Percentiles rank a stretch among this genome's conserved stretches.
Evolutionary conservation across 2,888 invertebrate species (phyloP).

Genomic region (Tenthredo scrophulariae): DNA sequence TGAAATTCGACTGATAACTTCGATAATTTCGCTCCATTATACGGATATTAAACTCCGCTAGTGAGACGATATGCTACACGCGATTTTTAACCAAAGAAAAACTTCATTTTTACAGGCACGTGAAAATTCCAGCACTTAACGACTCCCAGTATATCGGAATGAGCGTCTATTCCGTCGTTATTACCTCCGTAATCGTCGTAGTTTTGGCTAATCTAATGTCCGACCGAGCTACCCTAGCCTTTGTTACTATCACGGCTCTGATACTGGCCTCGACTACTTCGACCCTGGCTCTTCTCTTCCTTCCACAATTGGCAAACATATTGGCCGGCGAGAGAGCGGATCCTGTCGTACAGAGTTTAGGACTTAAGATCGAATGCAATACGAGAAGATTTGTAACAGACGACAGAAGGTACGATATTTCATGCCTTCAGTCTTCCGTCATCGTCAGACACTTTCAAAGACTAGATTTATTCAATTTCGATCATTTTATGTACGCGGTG

Average conservation of each 20-base stretch:
- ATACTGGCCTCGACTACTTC: constrained; percentile 93
- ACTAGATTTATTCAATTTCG: not conserved
- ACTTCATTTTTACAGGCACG: constrained; percentile 81
- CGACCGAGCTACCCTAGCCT: constrained; percentile 89
- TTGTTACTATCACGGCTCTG: constrained; percentile 89
- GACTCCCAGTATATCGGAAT: constrained; percentile 97
- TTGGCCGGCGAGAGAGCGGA: constrained; percentile 86
- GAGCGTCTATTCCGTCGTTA: constrained; percentile 95
- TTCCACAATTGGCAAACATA: constrained; percentile 91
- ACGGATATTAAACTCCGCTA: too few species aligned
- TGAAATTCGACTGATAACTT: not conserved
- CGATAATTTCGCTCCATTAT: not conserved
- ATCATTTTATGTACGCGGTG: not conserved
- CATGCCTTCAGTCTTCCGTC: too few species aligned
- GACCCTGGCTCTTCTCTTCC: constrained; percentile 90
- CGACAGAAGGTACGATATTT: constrained; percentile 82
- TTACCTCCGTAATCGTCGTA: constrained; percentile 92
- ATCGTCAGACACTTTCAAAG: not conserved
- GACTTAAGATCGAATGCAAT: constrained; percentile 92
- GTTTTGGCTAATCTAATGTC: constrained; percentile 93
- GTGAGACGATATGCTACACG: not conserved
- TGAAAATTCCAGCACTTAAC: constrained; percentile 94
- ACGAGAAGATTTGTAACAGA: constrained; percentile 91
- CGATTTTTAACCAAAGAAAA: not conserved
- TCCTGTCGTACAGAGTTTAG: constrained; percentile 93